Conservation (phyloP, 2,113 vertebrate species). For the Phalacrocorax pelagicus region DNA sequence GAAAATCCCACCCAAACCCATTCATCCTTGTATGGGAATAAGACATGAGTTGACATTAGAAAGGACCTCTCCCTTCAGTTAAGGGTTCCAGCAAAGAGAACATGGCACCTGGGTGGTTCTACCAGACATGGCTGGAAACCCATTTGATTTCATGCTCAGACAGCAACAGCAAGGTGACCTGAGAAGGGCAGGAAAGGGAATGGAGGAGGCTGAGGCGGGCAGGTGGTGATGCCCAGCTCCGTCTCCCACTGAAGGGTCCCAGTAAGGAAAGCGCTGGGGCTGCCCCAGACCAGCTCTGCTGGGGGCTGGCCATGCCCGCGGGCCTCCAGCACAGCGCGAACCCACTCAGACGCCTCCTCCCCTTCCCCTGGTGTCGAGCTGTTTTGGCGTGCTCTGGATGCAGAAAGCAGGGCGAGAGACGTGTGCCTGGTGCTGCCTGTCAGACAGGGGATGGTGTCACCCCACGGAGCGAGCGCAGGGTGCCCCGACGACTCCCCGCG, state of each 20-base stretch:
- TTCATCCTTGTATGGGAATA: background rate
- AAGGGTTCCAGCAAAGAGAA: background rate
- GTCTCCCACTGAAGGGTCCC: background rate
- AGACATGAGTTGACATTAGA: background rate
- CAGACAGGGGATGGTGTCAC: background rate
- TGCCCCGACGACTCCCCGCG: fast-evolving
- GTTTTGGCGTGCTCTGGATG: no score
- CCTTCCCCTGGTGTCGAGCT: background rate
- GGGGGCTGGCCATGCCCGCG: fast-evolving
- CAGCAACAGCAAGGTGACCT: background rate
- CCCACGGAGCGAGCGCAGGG: fast-evolving
- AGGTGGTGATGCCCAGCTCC: background rate
- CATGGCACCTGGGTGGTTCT: background rate
- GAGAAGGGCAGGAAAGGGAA: background rate
- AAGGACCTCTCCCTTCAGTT: background rate
- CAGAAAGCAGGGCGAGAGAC: fast-evolving
- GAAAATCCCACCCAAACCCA: background rate
- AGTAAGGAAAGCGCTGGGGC: background rate
- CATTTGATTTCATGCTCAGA: background rate
- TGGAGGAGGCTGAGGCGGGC: fast-evolving
- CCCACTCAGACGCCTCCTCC: fast-evolving
- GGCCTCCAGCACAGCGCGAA: fast-evolving
- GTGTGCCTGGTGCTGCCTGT: background rate
- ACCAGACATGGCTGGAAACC: background rate
- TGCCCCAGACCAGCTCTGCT: no score